phyloP scores from a whole-genome alignment of 2,113 vertebrate species.

The Scalopus aquaticus region DNA sequence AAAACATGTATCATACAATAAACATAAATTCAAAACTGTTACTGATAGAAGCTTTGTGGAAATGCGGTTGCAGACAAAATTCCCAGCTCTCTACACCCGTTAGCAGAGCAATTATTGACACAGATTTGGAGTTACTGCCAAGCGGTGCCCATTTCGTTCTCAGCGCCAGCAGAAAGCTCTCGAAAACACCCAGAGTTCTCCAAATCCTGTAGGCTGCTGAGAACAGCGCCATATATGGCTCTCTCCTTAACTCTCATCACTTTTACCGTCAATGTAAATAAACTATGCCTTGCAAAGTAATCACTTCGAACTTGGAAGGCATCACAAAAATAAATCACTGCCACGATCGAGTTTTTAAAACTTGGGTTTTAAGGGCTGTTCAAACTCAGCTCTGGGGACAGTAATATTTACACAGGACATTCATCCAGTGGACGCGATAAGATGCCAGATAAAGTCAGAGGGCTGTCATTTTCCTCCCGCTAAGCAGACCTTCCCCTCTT shows the following conservation, averaged over 20 bases:
- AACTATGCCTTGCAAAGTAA: constrained; percentile 1
- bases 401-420: not conserved
- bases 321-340: not conserved
- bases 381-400: not conserved
- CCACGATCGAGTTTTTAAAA: not conserved
- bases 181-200: not conserved
- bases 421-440: not conserved
- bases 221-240: not conserved
- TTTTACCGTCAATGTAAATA: constrained; percentile 44
- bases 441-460: not conserved
- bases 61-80: not conserved
- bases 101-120: not conserved
- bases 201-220: not conserved
- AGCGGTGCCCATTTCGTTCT: not conserved
- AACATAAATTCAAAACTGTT: not conserved
- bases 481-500: not conserved
- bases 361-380: not conserved
- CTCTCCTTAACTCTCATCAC: not conserved
- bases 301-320: not conserved
- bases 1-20: not conserved
- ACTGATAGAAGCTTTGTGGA: not conserved
- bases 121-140: not conserved
- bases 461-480: not conserved
- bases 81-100: not conserved
- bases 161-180: not conserved